Conservation (phyloP, 1,140 invertebrate genomes). For the Myzus persicae region DNA sequence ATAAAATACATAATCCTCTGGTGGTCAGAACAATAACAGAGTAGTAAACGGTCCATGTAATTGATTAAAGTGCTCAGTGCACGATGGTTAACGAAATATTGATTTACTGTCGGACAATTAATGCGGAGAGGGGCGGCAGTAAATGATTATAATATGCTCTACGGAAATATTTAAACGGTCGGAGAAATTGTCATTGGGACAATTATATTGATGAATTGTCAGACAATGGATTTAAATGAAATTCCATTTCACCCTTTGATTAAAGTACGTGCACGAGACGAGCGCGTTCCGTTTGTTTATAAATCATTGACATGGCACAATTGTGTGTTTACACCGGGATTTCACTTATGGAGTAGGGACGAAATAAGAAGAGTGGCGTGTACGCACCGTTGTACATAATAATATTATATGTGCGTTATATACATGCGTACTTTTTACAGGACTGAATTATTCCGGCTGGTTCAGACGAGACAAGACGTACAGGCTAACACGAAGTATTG, state of each 20-base stretch:
- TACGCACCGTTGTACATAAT: neutral
- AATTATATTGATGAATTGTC: neutral
- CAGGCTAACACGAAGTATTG: neutral
- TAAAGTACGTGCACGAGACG: neutral
- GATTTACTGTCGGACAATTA: slow-evolving; percentile 19
- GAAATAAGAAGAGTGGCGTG: neutral
- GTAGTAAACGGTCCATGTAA: neutral
- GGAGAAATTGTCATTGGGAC: neutral
- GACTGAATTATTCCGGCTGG: neutral
- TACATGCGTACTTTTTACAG: neutral
- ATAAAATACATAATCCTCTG: neutral
- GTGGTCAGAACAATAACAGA: neutral
- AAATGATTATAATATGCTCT: neutral
- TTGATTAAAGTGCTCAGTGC: slow-evolving; percentile 2
- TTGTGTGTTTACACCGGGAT: neutral
- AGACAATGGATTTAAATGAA: slow-evolving; percentile 13
- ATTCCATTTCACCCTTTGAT: slow-evolving; percentile 32
- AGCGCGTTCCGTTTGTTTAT: neutral
- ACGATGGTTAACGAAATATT: slow-evolving; percentile 3
- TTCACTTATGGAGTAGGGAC: neutral
- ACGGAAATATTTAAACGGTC: neutral
- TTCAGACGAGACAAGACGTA: neutral
- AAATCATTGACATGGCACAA: neutral
- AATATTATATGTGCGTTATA: neutral
- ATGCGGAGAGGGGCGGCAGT: neutral